phyloP scores from a whole-genome alignment of 2,888 invertebrate species.

The Harpalus rubripes region DNA sequence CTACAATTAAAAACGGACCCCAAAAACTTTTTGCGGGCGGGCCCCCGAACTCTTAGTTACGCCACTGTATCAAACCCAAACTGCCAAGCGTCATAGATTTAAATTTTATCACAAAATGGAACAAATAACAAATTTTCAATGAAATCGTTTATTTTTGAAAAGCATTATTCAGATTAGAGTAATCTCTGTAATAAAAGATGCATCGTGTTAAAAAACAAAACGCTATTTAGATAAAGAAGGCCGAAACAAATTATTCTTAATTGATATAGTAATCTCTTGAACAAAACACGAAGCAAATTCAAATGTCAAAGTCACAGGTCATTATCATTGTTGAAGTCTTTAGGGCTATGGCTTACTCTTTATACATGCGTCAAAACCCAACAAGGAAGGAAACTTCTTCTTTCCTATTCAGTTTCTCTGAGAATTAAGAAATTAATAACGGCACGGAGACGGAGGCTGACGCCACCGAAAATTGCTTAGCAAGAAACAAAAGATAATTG shows the following conservation, averaged over 20 bases:
- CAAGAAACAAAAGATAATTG: slow-evolving; percentile 13
- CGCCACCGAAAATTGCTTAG: slow-evolving; percentile 55
- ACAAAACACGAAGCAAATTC: slow-evolving; percentile 23
- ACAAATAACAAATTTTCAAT: neutral
- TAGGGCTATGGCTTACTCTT: neutral
- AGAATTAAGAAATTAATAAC: slow-evolving; percentile 61
- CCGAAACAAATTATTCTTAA: slow-evolving; percentile 19
- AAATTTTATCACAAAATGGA: too few species aligned
- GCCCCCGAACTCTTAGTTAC: too few species aligned
- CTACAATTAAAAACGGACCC: too few species aligned
- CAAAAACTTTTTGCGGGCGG: too few species aligned
- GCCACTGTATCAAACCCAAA: too few species aligned
- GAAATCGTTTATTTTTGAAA: neutral
- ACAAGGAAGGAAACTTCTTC: slow-evolving; percentile 29
- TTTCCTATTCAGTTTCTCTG: slow-evolving; percentile 33
- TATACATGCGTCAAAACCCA: neutral
- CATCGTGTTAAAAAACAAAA: neutral
- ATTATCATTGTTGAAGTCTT: slow-evolving; percentile 9
- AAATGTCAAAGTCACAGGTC: slow-evolving; percentile 10
- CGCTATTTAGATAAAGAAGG: neutral
- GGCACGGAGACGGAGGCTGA: slow-evolving; percentile 44
- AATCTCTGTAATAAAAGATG: neutral
- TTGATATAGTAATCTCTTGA: slow-evolving; percentile 42
- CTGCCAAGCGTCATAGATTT: too few species aligned
- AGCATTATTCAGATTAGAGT: neutral